A percentile compares a stretch with the other conserved stretches of the same genome.
Conservation (phyloP, 2,888 invertebrate species). For the Chrysolina haemoptera region DNA sequence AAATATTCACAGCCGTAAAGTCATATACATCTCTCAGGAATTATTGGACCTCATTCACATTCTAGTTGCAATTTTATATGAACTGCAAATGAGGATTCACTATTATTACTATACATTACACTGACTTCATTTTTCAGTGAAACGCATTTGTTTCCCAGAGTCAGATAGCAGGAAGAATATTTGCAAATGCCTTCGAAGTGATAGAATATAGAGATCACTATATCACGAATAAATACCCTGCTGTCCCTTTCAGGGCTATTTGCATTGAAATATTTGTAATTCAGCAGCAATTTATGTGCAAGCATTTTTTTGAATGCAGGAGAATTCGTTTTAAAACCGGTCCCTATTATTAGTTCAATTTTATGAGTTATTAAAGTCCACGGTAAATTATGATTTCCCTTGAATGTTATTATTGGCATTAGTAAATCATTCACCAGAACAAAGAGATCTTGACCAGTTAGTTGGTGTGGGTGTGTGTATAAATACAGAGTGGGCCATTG, state of each 20-base stretch:
- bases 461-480: background rate
- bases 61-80: no score
- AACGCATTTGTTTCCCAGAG: background rate
- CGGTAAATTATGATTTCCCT: constrained; percentile 5
- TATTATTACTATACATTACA: no score
- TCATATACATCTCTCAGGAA: no score
- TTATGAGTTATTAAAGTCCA: constrained; percentile 9
- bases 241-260: constrained; percentile 46
- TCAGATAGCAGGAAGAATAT: constrained; percentile 32
- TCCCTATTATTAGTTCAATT: constrained; percentile 1
- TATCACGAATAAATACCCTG: constrained; percentile 41
- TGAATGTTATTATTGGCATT: background rate
- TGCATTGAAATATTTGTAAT: constrained; percentile 48
- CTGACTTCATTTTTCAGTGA: background rate
- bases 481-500: no score
- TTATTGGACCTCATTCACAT: no score
- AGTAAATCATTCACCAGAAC: background rate
- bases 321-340: background rate
- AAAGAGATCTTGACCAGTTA: background rate
- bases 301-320: constrained; percentile 37
- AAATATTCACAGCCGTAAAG: no score
- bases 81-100: no score
- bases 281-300: constrained; percentile 35
- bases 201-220: constrained; percentile 44
- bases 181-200: constrained; percentile 36